Base-by-base conservation (phyloP, 2,113 vertebrate genomes). In the Prunella himalayana region DNA sequence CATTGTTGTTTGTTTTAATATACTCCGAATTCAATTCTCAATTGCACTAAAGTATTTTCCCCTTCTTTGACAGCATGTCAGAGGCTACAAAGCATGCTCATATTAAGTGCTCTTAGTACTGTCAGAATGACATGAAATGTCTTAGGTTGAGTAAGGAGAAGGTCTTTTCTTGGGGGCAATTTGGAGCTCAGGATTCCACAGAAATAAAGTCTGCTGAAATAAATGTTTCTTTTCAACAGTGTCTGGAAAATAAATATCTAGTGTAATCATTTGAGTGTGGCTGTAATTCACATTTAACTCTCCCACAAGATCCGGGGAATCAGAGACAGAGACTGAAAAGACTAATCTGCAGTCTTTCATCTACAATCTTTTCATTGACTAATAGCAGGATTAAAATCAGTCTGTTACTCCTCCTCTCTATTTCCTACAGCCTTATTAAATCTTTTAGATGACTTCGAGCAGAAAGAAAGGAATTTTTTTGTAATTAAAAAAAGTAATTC, bases 261-360 rank as follows among this genome's bases (percentile, higher is more conserved):
- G 51, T 51, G 66, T 60, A 57, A 87, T 88, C 39, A 51, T 56
- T 73, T 4, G 11, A 23, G 68, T 93, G 64, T 61, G 64, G 60
- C 31, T 77, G 66, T 77, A 94, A 88, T 92, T 95, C 84, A 60
- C 49, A 57, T 92, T 89, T 91, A 84, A 83, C 92, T 96, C 63
- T 95, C 59, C 66, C 60, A 86, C 59, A 54, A 92, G 83, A 86
- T 77, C 71, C 1, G 1, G 59, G 37, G 78, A 91, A 85, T n/a
- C 0, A 2, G 84, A 90, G 85, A 70, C 51, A 49, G 87, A 91
- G 82, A 53, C 68, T 18, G 7, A 90, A 95, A 86, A 86, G 63
- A 68, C 42, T 91, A 65, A 88, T 93, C 75, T 92, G 44, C 68
- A 73, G 56, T 37, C 83, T 88, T 94, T 92, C 39, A 73, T 90